Conservation (phyloP, 2,888 invertebrate species). For the Ischnura elegans region DNA sequence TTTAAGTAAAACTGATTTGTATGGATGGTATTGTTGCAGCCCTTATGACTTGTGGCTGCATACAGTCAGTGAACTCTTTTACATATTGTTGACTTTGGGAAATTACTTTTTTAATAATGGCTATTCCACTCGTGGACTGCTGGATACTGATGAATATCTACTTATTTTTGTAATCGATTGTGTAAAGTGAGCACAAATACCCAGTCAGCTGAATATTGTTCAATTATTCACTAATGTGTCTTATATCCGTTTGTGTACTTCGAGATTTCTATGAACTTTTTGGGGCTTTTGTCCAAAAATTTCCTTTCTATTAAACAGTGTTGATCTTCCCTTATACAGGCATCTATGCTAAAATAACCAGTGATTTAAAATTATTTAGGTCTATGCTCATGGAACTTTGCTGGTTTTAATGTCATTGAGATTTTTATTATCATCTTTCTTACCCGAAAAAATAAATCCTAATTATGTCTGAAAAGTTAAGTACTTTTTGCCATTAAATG, state of each 20-base stretch:
- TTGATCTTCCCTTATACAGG: neutral
- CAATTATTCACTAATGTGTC: constrained; percentile 13
- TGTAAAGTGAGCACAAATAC: constrained; percentile 51
- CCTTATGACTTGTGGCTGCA: constrained; percentile 1
- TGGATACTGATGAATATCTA: constrained; percentile 30
- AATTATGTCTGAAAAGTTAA: neutral
- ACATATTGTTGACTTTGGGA: constrained; percentile 55
- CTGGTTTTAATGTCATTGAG: neutral
- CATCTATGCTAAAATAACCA: neutral
- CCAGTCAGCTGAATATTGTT: neutral
- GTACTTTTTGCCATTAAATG: neutral
- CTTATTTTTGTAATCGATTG: constrained; percentile 57
- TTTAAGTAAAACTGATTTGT: constrained; percentile 20
- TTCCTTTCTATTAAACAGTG: neutral
- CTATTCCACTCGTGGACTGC: constrained; percentile 25
- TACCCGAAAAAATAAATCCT: neutral
- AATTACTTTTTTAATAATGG: constrained; percentile 54
- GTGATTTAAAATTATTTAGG: neutral
- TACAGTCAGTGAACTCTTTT: neutral
- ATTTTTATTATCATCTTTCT: neutral
- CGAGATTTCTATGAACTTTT: neutral
- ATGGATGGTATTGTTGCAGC: constrained; percentile 49
- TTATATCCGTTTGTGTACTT: neutral
- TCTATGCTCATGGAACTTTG: neutral
- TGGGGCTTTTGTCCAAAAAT: neutral